Evolutionary conservation across 2,797 vertebrate species (phyloP), one percentile per base, ranked within the genome.

Genomic region (Lemur catta): DNA sequence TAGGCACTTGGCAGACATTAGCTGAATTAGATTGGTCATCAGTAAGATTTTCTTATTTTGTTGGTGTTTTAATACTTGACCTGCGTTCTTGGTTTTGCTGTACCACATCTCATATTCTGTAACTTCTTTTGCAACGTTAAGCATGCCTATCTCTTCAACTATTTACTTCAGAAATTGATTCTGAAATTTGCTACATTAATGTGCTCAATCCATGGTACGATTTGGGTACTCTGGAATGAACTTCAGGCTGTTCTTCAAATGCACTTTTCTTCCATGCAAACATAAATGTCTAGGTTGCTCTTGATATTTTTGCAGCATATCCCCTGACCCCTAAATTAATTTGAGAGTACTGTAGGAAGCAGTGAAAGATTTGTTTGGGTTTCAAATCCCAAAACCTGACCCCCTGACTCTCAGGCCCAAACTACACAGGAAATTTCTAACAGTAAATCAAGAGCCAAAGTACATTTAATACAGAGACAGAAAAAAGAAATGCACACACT

Each of bases 401-500:
- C 95, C 59, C 38, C 72, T 93, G 65, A 94, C 61, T 91, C 94
- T 97, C 89, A 82, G 74, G 38, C 46, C 72, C 33, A 96, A 97
- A 92, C 78, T 94, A 79, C 59, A 97, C 97, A 96, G 95, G 96
- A 98, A 97, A 97, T 97, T 97, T 97, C 95, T 95, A 96, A 76
- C 89, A 80, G 52, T 97, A 96, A 98, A 97, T 97, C 94, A 97
- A 91, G 48, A 97, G 48, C n/a, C 63, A 93, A 86, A 76, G 79
- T 75, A 6, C 71, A 84, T 87, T 86, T 85, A 91, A 41, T 82
- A 84, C 85, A 93, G 59, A 94, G 28, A 50, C 57, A 61, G 78
- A 94, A 55, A 75, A 89, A 75, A 94, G 41, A 57, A 81, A 93
- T 80, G 46, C 7, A 55, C 59, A 80, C 71, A 30, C 46, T 89